These are phyloP conservation scores for Champsocephalus esox DNA, from an alignment of 2,797 vertebrate species.

Conservation along the genomic window DNA sequence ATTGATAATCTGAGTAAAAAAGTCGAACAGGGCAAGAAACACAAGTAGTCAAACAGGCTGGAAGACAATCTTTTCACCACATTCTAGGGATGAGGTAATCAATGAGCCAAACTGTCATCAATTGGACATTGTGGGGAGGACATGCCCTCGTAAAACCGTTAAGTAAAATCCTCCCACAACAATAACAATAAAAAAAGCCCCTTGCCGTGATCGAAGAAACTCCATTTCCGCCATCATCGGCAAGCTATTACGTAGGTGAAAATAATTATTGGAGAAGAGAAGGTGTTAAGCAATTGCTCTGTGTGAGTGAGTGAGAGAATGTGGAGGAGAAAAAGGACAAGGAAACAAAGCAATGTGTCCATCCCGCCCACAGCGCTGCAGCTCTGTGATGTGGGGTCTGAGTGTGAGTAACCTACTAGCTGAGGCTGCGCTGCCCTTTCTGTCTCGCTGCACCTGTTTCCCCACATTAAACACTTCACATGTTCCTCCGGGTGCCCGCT, in stretches of 20 bases:
- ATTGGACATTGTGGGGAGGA: constrained; percentile 9
- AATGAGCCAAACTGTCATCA: constrained; percentile 28
- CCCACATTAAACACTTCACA: constrained; percentile 83
- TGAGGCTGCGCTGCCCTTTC: constrained; percentile 85
- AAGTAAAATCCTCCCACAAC: constrained; percentile 32
- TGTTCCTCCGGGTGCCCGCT: constrained; percentile 79
- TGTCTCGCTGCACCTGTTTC: constrained; percentile 89
- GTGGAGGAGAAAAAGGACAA: constrained; percentile 23
- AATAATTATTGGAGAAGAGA: neutral
- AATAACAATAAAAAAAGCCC: constrained; percentile 24
- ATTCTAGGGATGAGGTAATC: constrained; percentile 5
- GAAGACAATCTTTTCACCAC: constrained; percentile 4
- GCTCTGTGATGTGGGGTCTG: constrained; percentile 74
- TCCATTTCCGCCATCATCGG: constrained; percentile 11
- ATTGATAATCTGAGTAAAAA: neutral
- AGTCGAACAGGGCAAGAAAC: neutral
- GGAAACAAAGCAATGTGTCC: constrained; percentile 67
- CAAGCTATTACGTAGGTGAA: neutral
- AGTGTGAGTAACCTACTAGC: constrained; percentile 72
- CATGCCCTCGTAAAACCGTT: constrained; percentile 15
- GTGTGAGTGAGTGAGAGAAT: constrained; percentile 18
- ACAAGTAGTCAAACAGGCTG: neutral
- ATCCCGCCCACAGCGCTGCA: constrained; percentile 67
- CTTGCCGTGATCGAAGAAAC: neutral
- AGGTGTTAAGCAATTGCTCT: neutral